A percentile compares a stretch with the other conserved stretches of the same genome.
Evolutionary conservation across 2,888 invertebrate species (phyloP).

Genomic region (Beris morrisii): DNA sequence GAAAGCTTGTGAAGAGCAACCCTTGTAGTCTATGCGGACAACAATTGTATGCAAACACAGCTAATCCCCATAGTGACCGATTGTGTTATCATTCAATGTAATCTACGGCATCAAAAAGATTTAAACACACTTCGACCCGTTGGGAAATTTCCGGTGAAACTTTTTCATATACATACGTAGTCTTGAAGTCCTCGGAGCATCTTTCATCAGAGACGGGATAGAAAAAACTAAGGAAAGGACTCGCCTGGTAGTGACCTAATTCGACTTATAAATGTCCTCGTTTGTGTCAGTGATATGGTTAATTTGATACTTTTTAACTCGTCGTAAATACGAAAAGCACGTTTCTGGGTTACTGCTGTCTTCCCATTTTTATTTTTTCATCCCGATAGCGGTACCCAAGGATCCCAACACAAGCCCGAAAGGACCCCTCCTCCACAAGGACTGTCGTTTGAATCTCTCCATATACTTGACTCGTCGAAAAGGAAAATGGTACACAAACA

Average conservation of each 20-base stretch:
- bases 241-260: slow-evolving; percentile 32
- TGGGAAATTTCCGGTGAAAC: no score
- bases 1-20: no score
- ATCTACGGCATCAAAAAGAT: no score
- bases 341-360: slow-evolving; percentile 31
- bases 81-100: no score
- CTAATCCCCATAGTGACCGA: no score
- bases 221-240: no score
- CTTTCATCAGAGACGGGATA: no score
- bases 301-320: slow-evolving; percentile 37
- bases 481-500: slow-evolving; percentile 21
- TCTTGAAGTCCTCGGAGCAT: no score
- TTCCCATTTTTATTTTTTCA: slow-evolving; percentile 31
- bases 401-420: not conserved
- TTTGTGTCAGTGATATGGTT: slow-evolving; percentile 36
- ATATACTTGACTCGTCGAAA: not conserved
- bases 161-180: no score
- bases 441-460: not conserved
- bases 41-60: no score
- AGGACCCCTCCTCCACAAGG: not conserved
- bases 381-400: not conserved
- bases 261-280: slow-evolving; percentile 34
- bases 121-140: no score
- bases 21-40: no score
- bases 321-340: slow-evolving; percentile 34